Base-by-base conservation (phyloP, 2,113 vertebrate species). In the Parotia lawesii region DNA sequence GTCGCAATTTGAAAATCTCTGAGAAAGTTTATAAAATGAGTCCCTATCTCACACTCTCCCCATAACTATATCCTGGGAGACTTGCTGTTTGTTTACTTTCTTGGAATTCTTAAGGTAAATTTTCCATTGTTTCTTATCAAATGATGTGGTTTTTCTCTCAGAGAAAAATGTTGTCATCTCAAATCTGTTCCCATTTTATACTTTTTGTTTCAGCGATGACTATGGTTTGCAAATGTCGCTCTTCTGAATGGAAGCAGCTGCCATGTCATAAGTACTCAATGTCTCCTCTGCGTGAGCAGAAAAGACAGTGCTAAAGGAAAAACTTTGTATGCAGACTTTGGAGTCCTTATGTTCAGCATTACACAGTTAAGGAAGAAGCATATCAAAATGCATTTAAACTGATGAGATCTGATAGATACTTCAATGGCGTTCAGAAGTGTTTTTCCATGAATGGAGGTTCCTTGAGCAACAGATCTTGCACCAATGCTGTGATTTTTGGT, bases 191-290 rank as follows among this genome's bases (percentile, higher is more conserved):
- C 71, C 20, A 40, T 92, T 91, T 92, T 84, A 33, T 85, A 71
- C 23, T 60, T 87, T 89, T 87, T 85, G 44, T 83, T 35, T 50
- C 7, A 0, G 44, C 2, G 4, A 62, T 74, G 79, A 62, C 88
- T 85, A 25, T 45, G 60, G 57, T 45, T 89, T 81, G 74, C 77
- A 89, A 91, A 89, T 1, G 3, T 53, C 0, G 0, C 33, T 89
- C 7, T 56, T 86, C 83, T 96, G 95, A 94, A 90, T 94, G 69
- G 89, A 93, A 95, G 90, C 95, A 95, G 92, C 95, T 91, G 87
- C 90, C 56, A 31, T 86, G 91, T 93, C 72, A 37, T 47, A 73
- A 77, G 40, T 42, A 60, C 28, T 95, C 82, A 93, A 2, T 53
- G 66, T 93, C 60, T 80, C 27, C 71, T 80, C 75, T 76, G 27